These are phyloP conservation scores for Venustaconcha ellipsiformis DNA, from an alignment of 1,140 invertebrate genomes.

Conservation along the genomic window DNA sequence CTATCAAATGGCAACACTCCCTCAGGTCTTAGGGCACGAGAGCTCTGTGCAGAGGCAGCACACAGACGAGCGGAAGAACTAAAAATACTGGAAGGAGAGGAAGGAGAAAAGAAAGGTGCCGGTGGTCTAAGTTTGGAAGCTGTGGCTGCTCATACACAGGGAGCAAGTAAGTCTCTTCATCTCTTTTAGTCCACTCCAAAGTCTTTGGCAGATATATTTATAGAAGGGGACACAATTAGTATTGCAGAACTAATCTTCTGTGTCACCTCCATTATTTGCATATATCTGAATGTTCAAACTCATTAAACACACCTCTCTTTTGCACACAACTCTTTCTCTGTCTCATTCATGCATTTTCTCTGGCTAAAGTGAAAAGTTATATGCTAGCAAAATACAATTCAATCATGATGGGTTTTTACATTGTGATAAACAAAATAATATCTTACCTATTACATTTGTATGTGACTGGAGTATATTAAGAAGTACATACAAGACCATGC, in stretches of 20 bases:
- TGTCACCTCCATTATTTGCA: constrained; percentile 3
- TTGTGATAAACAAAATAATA: neutral
- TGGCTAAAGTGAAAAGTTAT: too few relatives aligned
- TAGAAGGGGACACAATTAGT: neutral
- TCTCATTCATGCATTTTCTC: neutral
- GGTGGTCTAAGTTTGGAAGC: constrained; percentile 67
- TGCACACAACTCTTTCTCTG: constrained; percentile 1
- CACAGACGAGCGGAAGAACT: constrained; percentile 60
- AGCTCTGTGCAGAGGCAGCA: constrained; percentile 66
- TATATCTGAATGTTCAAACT: constrained; percentile 6
- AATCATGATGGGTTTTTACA: neutral
- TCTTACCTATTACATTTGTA: too few relatives aligned
- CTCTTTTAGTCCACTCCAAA: neutral
- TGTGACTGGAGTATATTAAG: neutral
- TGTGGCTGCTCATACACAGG: constrained; percentile 66
- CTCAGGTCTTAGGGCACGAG: constrained; percentile 60
- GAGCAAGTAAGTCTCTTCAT: constrained; percentile 39
- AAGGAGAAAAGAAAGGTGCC: constrained; percentile 52
- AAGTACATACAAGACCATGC: neutral
- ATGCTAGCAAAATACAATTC: neutral
- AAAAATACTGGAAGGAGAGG: constrained; percentile 54
- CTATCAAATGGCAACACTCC: constrained; percentile 65
- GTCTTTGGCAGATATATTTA: neutral
- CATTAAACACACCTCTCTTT: neutral
- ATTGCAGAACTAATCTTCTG: neutral